These are phyloP conservation scores for Dryobates pubescens DNA, from an alignment of 2,797 vertebrate genomes.

Conservation along the genomic window DNA sequence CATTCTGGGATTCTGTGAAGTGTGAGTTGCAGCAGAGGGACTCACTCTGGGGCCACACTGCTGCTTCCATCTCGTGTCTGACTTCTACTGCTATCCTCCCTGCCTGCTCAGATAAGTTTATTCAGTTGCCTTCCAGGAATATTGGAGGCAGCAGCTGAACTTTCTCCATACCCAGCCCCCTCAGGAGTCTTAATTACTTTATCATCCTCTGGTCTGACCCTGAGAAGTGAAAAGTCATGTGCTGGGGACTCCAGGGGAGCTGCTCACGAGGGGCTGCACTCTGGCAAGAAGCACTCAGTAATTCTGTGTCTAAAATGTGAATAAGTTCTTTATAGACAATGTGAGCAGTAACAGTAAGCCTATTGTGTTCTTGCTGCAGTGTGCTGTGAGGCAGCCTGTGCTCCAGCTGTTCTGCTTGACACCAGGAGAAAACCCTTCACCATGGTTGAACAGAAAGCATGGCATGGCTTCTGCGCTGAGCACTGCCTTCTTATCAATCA, in stretches of 20 bases:
- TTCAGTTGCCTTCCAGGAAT: neutral
- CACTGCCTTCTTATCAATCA: neutral
- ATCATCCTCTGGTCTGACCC: neutral
- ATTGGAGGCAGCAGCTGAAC: neutral
- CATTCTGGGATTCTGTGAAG: neutral
- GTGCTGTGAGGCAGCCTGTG: constrained; percentile 36
- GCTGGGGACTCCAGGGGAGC: constrained; percentile 34
- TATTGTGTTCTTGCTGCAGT: constrained; percentile 65
- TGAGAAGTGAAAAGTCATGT: constrained; percentile 1
- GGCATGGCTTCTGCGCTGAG: neutral
- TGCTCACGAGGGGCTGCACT: constrained; percentile 18
- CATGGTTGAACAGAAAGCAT: neutral
- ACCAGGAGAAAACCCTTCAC: constrained; percentile 30
- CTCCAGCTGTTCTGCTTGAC: constrained; percentile 69
- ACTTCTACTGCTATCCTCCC: no score
- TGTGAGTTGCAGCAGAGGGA: no score
- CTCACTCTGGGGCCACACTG: no score
- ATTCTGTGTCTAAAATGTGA: constrained; percentile 69
- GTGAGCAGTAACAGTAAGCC: constrained; percentile 69
- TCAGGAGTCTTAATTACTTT: constrained; percentile 7
- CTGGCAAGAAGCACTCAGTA: constrained; percentile 44
- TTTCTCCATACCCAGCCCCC: neutral
- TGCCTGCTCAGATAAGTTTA: no score
- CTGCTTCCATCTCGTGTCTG: no score
- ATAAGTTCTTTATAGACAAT: constrained; percentile 72